Percentiles rank a stretch among this genome's conserved stretches.
These are phyloP conservation scores for Onthophagus taurus DNA, from an alignment of 1,140 invertebrate species.

Conservation along the genomic window DNA sequence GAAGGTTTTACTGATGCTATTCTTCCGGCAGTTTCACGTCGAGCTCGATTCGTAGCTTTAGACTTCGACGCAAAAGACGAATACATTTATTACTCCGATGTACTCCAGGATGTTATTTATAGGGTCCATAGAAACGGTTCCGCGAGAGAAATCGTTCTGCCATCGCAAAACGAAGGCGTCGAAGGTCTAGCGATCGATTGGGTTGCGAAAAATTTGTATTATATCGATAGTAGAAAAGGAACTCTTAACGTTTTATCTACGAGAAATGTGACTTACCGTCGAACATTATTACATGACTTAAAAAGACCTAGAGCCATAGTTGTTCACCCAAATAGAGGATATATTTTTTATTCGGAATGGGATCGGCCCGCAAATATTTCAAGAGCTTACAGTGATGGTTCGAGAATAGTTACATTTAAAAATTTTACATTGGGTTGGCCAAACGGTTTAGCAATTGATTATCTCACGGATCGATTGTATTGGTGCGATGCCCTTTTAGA, in stretches of 20 bases:
- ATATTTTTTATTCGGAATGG: conserved; percentile 93
- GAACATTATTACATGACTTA: conserved; percentile 78
- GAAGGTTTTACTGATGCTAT: conserved; percentile 93
- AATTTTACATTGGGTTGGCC: conserved; percentile 93
- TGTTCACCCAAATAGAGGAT: conserved; percentile 91
- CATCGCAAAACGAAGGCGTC: conserved; percentile 94
- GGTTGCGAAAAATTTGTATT: conserved; percentile 95
- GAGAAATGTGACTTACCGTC: conserved; percentile 69
- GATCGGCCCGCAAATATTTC: conserved; percentile 93
- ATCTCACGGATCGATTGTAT: conserved; percentile 74
- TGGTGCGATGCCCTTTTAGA: conserved; percentile 94
- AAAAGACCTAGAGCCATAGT: conserved; percentile 91
- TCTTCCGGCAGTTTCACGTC: conserved; percentile 74
- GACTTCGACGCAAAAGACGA: conserved; percentile 90
- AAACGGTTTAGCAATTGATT: conserved; percentile 90
- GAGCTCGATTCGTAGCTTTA: conserved; percentile 91
- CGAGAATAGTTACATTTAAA: conserved; percentile 76
- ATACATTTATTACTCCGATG: conserved; percentile 94
- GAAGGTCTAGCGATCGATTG: conserved; percentile 96
- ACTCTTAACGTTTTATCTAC: conserved; percentile 90
- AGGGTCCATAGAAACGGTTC: conserved; percentile 82
- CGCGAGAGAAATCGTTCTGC: conserved; percentile 81
- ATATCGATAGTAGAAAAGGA: conserved; percentile 93
- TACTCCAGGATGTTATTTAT: conserved; percentile 94
- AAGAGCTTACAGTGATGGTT: conserved; percentile 79